Percentiles rank a stretch among this genome's conserved stretches.
phyloP scores from a whole-genome alignment of 2,797 vertebrate species.

The Pseudochromis fuscus region DNA sequence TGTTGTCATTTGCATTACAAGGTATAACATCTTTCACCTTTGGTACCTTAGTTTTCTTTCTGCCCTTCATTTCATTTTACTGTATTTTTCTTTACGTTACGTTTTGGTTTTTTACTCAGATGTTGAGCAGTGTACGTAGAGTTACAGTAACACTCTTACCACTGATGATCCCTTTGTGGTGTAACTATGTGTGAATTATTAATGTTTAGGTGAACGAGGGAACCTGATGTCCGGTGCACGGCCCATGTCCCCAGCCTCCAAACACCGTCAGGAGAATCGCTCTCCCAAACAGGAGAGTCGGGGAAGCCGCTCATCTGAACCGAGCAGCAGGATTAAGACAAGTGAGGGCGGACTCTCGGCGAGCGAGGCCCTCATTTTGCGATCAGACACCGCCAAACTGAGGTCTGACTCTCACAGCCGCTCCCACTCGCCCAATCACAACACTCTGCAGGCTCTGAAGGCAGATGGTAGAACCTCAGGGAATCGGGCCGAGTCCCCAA shows the following conservation, averaged over 20 bases:
- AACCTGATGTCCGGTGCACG: conserved; percentile 87
- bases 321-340: conserved; percentile 90
- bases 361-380: conserved; percentile 94
- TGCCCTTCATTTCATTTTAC: conserved; percentile 47
- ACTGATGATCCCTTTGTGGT: neutral
- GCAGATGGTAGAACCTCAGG: conserved; percentile 90
- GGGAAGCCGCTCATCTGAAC: conserved; percentile 88
- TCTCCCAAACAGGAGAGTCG: conserved; percentile 91
- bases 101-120: conserved; percentile 34
- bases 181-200: conserved; percentile 65
- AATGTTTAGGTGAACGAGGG: conserved; percentile 91
- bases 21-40: conserved; percentile 50
- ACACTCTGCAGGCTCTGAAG: conserved; percentile 96
- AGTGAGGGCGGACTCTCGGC: conserved; percentile 90
- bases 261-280: conserved; percentile 91
- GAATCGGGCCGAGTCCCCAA: conserved; percentile 93
- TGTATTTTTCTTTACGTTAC: conserved; percentile 41
- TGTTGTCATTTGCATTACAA: conserved; percentile 43
- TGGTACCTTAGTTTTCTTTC: conserved; percentile 42
- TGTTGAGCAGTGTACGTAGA: conserved; percentile 7
- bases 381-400: conserved; percentile 95
- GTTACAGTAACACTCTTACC: conserved; percentile 9
- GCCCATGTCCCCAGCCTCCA: conserved; percentile 89
- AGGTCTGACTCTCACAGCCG: conserved; percentile 97
- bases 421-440: conserved; percentile 98